These are phyloP conservation scores for Leptinotarsa texana DNA, from an alignment of 1,140 invertebrate genomes.

Conservation along the genomic window DNA sequence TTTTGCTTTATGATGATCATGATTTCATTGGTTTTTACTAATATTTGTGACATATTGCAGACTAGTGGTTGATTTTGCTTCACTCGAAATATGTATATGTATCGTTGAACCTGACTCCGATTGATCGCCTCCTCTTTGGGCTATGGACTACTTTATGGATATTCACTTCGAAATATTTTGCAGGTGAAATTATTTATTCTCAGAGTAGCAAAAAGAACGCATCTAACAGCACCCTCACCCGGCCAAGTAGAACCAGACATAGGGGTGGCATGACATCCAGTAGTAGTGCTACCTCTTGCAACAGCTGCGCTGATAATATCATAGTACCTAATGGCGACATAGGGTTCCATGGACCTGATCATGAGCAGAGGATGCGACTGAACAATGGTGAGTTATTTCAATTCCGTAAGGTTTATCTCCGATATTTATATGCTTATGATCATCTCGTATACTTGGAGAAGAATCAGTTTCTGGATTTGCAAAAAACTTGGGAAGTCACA, in stretches of 20 bases:
- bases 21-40: no score
- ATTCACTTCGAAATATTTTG: slow-evolving; percentile 18
- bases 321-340: slow-evolving; percentile 47
- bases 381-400: slow-evolving; percentile 48
- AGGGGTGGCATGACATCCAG: slow-evolving; percentile 61
- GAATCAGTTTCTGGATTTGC: no score
- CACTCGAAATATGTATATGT: no score
- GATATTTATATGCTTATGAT: no score
- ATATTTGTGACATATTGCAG: no score
- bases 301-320: slow-evolving; percentile 51
- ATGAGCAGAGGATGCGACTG: slow-evolving; percentile 49
- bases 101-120: no score
- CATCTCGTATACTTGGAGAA: no score
- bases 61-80: no score
- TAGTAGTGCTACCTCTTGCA: slow-evolving; percentile 59
- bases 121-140: no score
- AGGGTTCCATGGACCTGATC: slow-evolving; percentile 48
- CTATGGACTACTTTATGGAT: neutral
- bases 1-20: no score
- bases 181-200: slow-evolving; percentile 59
- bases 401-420: no score
- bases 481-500: no score
- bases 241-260: slow-evolving; percentile 48
- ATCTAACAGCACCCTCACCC: slow-evolving; percentile 48
- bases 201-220: slow-evolving; percentile 57